Percentiles rank a stretch among this genome's conserved stretches.
phyloP scores from a whole-genome alignment of 2,888 invertebrate genomes.

The Cataglyphis altisquamis region DNA sequence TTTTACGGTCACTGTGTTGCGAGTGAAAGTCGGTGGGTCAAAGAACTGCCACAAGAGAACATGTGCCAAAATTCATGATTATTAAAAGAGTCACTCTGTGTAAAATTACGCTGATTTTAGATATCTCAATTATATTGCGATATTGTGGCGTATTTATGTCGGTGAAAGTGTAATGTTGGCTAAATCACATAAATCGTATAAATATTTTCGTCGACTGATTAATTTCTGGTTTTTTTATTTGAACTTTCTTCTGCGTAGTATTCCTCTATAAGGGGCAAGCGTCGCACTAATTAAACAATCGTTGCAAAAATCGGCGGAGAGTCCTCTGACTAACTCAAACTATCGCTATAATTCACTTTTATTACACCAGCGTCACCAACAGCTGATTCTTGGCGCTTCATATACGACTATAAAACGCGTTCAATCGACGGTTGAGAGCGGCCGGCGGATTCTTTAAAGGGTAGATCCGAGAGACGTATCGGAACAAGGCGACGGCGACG shows the following conservation, averaged over 20 bases:
- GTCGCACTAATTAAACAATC: conserved; percentile 26
- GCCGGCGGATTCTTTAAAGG: conserved; percentile 31
- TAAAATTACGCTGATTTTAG: neutral
- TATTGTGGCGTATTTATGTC: neutral
- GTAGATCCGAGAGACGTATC: conserved; percentile 11
- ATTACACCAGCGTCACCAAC: neutral
- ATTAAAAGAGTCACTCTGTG: conserved; percentile 9
- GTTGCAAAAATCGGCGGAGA: conserved; percentile 27
- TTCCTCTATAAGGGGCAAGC: conserved; percentile 1
- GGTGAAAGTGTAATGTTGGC: neutral
- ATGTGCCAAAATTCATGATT: conserved; percentile 45
- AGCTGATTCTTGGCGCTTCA: conserved; percentile 17
- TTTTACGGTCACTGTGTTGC: conserved; percentile 57
- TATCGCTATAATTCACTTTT: conserved; percentile 45
- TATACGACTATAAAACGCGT: conserved; percentile 29
- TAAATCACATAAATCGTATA: neutral
- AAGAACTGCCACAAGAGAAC: conserved; percentile 52
- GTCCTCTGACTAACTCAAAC: neutral
- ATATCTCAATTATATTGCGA: neutral
- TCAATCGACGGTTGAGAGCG: conserved; percentile 40
- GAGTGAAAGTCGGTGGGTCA: conserved; percentile 66
- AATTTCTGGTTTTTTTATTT: neutral
- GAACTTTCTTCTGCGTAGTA: neutral
- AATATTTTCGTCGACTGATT: conserved; percentile 13
- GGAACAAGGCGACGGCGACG: conserved; percentile 33